A percentile compares a stretch with the other conserved stretches of the same genome.
These are phyloP conservation scores for Ormyrus pomaceus DNA, from an alignment of 2,888 invertebrate species.

Conservation along the genomic window DNA sequence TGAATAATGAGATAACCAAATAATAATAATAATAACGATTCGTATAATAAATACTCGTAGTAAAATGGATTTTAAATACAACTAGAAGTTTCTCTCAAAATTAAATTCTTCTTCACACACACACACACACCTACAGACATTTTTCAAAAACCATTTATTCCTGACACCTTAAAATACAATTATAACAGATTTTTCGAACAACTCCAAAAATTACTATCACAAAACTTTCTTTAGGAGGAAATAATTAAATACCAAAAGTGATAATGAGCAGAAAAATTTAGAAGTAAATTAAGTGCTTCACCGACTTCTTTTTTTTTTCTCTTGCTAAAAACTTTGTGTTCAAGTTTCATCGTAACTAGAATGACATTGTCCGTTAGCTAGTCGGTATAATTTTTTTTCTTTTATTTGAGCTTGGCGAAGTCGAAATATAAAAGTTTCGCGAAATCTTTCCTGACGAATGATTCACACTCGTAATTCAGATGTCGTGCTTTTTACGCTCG, in stretches of 20 bases:
- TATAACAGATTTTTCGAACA: too few species aligned
- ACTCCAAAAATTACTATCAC: too few species aligned
- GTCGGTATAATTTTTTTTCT: neutral
- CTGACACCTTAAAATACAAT: too few species aligned
- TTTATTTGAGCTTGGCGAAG: neutral
- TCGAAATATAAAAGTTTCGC: constrained; percentile 13
- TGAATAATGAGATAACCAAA: too few species aligned
- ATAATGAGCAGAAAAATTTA: constrained; percentile 25
- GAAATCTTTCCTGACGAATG: neutral
- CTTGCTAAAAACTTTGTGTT: constrained; percentile 5
- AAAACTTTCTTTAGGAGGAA: neutral
- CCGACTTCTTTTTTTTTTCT: neutral
- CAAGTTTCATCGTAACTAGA: constrained; percentile 59
- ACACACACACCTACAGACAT: too few species aligned
- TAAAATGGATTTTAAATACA: too few species aligned
- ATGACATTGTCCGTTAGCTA: constrained; percentile 1
- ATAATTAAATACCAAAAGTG: constrained; percentile 20
- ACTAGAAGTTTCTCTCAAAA: too few species aligned
- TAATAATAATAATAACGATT: too few species aligned
- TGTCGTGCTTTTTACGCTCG: neutral
- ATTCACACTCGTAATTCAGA: neutral
- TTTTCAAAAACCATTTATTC: too few species aligned
- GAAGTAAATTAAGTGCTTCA: constrained; percentile 22
- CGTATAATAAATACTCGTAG: too few species aligned
- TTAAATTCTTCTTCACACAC: too few species aligned